Evolutionary conservation across 2,113 vertebrate genomes (phyloP).

Genomic region (Odobenus rosmarus): DNA sequence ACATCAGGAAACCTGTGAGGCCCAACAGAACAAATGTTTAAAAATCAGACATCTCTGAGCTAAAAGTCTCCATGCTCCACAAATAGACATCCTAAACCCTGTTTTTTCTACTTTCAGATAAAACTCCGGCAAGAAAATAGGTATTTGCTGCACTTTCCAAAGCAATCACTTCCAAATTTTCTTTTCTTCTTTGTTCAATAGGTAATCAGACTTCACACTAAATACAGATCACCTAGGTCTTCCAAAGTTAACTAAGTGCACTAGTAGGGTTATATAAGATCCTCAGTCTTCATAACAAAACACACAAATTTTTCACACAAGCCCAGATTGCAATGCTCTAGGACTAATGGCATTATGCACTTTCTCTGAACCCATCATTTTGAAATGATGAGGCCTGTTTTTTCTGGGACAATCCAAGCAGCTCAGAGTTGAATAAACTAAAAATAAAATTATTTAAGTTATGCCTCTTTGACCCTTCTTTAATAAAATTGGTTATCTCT

Average conservation of each 20-base stretch:
- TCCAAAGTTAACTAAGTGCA: conserved; percentile 39
- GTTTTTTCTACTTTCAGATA: conserved; percentile 75
- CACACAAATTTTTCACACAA: neutral
- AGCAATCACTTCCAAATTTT: conserved; percentile 75
- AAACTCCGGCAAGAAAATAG: conserved; percentile 83
- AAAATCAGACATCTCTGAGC: conserved; percentile 73
- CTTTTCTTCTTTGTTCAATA: conserved; percentile 76
- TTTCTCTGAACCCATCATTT: conserved; percentile 7
- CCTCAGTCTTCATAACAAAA: neutral
- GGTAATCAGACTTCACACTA: conserved; percentile 75
- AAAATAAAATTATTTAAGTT: conserved; percentile 20
- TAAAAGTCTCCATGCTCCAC: conserved; percentile 81
- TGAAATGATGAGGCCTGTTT: conserved; percentile 34
- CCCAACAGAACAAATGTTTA: conserved; percentile 79
- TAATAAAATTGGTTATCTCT: neutral
- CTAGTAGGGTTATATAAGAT: neutral
- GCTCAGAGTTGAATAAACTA: neutral
- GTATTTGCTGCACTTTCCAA: conserved; percentile 82
- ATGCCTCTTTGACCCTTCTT: neutral
- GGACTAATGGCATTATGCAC: neutral
- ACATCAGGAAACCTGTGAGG: conserved; percentile 73
- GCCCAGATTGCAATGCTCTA: neutral
- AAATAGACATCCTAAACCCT: conserved; percentile 77
- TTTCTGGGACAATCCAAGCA: conserved; percentile 6
- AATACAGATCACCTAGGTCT: conserved; percentile 73